Conservation (phyloP, 2,113 vertebrate genomes). For the Vombatus ursinus region DNA sequence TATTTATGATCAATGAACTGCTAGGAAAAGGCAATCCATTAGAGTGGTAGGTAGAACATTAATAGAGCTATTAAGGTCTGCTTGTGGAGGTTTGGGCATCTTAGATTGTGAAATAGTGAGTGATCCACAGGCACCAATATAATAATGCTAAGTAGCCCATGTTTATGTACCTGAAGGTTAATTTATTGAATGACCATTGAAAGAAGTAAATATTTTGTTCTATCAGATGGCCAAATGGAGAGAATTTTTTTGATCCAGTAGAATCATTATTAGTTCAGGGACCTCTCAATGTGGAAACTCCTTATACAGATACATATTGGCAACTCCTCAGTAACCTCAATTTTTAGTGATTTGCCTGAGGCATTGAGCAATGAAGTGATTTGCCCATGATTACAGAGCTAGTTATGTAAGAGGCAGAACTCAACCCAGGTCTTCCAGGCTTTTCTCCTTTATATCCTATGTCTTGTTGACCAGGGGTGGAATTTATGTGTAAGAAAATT, state of each 20-base stretch:
- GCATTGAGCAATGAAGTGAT: background rate
- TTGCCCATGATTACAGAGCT: background rate
- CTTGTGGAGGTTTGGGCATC: background rate
- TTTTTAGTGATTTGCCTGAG: background rate
- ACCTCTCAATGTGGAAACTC: background rate
- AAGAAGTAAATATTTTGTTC: background rate
- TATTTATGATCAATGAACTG: constrained; percentile 42
- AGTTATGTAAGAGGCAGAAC: background rate
- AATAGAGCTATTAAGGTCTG: background rate
- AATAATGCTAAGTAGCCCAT: background rate
- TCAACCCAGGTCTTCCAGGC: background rate
- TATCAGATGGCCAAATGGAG: background rate
- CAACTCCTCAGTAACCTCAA: background rate
- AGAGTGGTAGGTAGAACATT: background rate
- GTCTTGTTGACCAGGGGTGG: background rate
- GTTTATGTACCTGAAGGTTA: background rate
- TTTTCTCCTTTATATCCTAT: background rate
- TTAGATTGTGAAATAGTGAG: background rate
- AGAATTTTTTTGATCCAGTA: background rate
- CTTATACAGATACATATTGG: background rate
- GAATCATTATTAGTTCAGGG: background rate
- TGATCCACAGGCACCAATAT: background rate
- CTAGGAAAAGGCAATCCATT: constrained; percentile 30
- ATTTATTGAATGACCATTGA: background rate
- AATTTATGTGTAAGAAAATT: too few relatives aligned